phyloP scores from a whole-genome alignment of 2,797 vertebrate genomes.

The Coilia nasus region DNA sequence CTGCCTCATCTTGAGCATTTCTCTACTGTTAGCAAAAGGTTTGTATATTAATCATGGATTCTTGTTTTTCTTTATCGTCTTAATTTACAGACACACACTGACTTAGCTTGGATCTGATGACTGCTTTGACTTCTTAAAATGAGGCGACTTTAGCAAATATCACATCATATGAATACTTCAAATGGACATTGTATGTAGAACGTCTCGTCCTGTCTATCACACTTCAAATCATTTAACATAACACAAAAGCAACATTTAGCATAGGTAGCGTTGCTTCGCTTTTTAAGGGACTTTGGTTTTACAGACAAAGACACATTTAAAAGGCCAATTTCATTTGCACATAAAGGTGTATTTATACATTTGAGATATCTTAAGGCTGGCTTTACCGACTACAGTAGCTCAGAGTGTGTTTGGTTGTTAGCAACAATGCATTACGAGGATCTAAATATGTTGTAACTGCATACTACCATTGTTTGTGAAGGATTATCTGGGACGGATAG shows the following conservation, averaged over 20 bases:
- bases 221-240: slow-evolving; percentile 58
- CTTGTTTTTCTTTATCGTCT: background rate
- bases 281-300: slow-evolving; percentile 78
- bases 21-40: background rate
- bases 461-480: slow-evolving; percentile 76
- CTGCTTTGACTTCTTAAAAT: slow-evolving; percentile 41
- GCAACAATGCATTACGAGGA: background rate
- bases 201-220: slow-evolving; percentile 58
- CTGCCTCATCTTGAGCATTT: background rate
- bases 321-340: slow-evolving; percentile 79
- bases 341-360: slow-evolving; percentile 82
- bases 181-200: slow-evolving; percentile 69
- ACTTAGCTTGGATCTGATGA: slow-evolving; percentile 9
- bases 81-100: background rate
- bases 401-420: slow-evolving; percentile 50
- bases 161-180: slow-evolving; percentile 39
- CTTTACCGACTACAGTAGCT: slow-evolving; percentile 73
- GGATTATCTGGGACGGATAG: slow-evolving; percentile 64
- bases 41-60: slow-evolving; percentile 3
- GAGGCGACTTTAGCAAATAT: slow-evolving; percentile 15
- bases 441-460: slow-evolving; percentile 63
- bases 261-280: slow-evolving; percentile 31
- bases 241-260: slow-evolving; percentile 30
- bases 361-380: slow-evolving; percentile 77
- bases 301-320: slow-evolving; percentile 67